Base-by-base conservation (phyloP, 2,888 invertebrate genomes). In the Erebia ligea region DNA sequence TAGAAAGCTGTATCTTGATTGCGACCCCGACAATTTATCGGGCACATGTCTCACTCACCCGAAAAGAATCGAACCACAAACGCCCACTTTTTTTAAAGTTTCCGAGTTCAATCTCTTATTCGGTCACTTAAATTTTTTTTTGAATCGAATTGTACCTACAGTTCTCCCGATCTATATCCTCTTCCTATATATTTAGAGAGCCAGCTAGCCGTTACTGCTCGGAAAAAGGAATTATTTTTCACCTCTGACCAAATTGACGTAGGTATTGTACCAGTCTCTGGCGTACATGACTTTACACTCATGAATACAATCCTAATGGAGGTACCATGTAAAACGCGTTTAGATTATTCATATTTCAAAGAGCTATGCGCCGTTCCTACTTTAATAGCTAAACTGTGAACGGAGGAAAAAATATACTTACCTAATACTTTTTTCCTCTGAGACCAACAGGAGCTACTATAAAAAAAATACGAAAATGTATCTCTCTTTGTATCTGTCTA, bases 281-380 rank as follows among this genome's bases (percentile, higher is more conserved):
- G 58, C 64, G 67, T 58, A 74, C 73, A 74, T 69, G 69, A 58
- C 56, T 72, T 56, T 66, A 58, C 65, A 70, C 72, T 73, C 70
- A 73, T 67, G 73, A 68, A 61, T 64, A 70, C 59, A 73, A 67
- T 81, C 83, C 84, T 88, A 89, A 89, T 89, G 89, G 87, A 87
- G 84, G 88, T 86, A 82, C 79, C 86, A 76, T 88, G 88, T 89
- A 85, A 82, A 84, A 85, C 87, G 84, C 84, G 84, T 86, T 86
- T 85, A 82, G 82, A 63, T 70, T 70, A 64, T 58, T 64, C 21
- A 68, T 48, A 63, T 64, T 50, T 42, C 67, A 69, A 69, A 67
- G 15, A 54, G 54, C 52, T 56, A 15, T 48, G n/a, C 34, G n/a
- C 25, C 34, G 21, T 50, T 21, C 11, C 21, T 25, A 48, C 62